These are phyloP conservation scores for Rhagonycha lutea DNA, from an alignment of 2,888 invertebrate species.

Conservation along the genomic window DNA sequence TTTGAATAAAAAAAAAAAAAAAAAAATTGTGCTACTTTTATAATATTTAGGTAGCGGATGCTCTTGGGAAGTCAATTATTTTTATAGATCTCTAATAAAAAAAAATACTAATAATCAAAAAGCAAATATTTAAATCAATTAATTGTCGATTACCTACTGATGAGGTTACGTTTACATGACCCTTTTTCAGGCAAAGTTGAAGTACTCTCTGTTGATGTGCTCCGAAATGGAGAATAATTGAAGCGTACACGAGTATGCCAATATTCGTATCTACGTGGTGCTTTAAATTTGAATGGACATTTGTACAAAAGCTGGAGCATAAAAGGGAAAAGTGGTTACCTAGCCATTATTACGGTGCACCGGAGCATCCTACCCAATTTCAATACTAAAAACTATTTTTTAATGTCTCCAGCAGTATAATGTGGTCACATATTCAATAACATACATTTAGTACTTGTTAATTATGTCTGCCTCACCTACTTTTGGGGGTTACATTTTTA, in stretches of 20 bases:
- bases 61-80: no score
- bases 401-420: conserved; percentile 20
- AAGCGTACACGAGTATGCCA: conserved; percentile 47
- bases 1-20: no score
- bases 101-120: background rate
- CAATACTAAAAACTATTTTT: conserved; percentile 7
- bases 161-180: background rate
- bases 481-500: conserved; percentile 5
- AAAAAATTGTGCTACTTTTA: no score
- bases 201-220: conserved; percentile 10
- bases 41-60: no score
- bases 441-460: conserved; percentile 17
- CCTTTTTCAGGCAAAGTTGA: conserved; percentile 10
- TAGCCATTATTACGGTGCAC: conserved; percentile 25
- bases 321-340: conserved; percentile 21
- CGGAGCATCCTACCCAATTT: conserved; percentile 1
- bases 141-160: background rate
- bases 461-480: conserved; percentile 21
- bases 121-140: background rate
- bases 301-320: conserved; percentile 32
- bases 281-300: conserved; percentile 33
- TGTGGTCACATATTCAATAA: conserved; percentile 21
- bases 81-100: no score
- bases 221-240: conserved; percentile 33
- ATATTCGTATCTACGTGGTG: conserved; percentile 53